Conservation (phyloP, 2,888 invertebrate species). For the Nasonovia ribisnigri region DNA sequence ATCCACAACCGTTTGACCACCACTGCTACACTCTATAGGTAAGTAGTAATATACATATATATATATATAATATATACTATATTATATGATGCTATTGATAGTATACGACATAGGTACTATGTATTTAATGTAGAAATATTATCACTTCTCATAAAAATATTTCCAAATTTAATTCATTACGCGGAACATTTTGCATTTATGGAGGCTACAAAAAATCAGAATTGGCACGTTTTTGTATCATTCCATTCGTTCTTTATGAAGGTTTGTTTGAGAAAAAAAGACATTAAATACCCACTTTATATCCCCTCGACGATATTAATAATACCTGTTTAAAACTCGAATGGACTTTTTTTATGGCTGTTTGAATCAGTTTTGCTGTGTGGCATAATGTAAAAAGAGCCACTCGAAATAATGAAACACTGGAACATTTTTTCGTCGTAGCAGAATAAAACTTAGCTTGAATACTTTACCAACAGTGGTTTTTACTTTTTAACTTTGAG, state of each 20-base stretch:
- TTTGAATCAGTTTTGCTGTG: constrained; percentile 64
- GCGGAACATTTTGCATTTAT: constrained; percentile 26
- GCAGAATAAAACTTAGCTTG: constrained; percentile 39
- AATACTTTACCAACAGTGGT: constrained; percentile 46
- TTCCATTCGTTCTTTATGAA: constrained; percentile 58
- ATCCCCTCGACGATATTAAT: constrained; percentile 58
- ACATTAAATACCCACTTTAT: constrained; percentile 62
- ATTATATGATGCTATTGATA: background rate
- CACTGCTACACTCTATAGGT: too few species aligned
- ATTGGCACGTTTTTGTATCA: constrained; percentile 60
- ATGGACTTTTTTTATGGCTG: constrained; percentile 62
- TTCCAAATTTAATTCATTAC: constrained; percentile 41
- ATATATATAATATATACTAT: too few species aligned
- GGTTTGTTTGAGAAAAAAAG: constrained; percentile 53
- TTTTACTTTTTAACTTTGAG: constrained; percentile 45
- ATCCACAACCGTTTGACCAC: too few species aligned
- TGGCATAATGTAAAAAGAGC: constrained; percentile 57
- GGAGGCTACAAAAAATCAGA: constrained; percentile 30
- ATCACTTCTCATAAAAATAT: background rate
- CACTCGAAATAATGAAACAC: constrained; percentile 63
- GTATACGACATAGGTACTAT: background rate
- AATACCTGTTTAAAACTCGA: constrained; percentile 64
- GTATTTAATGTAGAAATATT: background rate
- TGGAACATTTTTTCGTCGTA: constrained; percentile 29
- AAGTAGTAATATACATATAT: too few species aligned